Evolutionary conservation across 2,888 invertebrate genomes (phyloP), one percentile per base, ranked within the genome.

Genomic region (Oscheius sp.): DNA sequence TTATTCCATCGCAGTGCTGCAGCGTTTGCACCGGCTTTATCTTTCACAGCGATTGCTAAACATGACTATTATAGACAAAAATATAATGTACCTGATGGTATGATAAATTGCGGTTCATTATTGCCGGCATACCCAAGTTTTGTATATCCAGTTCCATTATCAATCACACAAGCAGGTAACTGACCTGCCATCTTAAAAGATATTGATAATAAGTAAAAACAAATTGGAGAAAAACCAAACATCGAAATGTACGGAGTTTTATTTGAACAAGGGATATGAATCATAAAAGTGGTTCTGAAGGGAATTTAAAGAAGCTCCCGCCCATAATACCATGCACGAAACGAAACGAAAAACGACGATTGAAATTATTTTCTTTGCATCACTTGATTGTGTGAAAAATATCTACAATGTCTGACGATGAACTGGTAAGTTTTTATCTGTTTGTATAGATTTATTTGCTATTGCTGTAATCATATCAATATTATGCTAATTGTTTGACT

Each of bases 41-140:
- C 98, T 89, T 94, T 96, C 84, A 98, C 94, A 75, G 96, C 97
- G 88, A 99, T 98, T 67, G 95, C 94, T 78, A 64, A 22, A 77
- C 63, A 44, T 33, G 12, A 63, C 6, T 32, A 14, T 1, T 61
- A 20, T n/a, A 56, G 12, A 33, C 24, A 54, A 17, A 2, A 14
- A 36, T 12, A 50, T 8, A 49, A 38, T 26, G 47, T 44, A 80
- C 81, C 87, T 47, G 97, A 97, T 59, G 98, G 98, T 86, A 98
- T 95, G 84, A 98, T 97, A 88, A 97, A 95, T 89, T 98, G 98
- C 12, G 98, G 98, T 86, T 98, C 97, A 88, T 94, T 95, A 88
- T 99, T 98, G 44, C 94, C 94, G 78, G 98, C 97, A 89, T 94
- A 98, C 17, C 98, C 98, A 86, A 98, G 89, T 89, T 98, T 98